phyloP scores from a whole-genome alignment of 2,888 invertebrate species.

The Ectemnius cavifrons region DNA sequence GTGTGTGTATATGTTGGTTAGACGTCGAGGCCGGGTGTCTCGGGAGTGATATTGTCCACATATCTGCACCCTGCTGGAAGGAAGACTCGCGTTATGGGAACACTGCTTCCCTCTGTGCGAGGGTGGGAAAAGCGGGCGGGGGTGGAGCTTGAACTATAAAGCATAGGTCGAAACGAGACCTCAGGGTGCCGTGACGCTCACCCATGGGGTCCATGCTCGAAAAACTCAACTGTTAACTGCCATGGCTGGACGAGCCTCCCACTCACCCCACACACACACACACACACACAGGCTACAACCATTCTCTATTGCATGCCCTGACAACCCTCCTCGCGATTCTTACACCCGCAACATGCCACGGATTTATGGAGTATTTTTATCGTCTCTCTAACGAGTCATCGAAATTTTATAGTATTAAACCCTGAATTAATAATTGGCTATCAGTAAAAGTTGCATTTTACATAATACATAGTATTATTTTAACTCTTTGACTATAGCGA shows the following conservation, averaged over 20 bases:
- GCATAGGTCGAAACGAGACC: slow-evolving; percentile 74
- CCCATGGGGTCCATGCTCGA: slow-evolving; percentile 74
- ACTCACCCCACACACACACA: slow-evolving; percentile 2
- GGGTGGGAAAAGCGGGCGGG: slow-evolving; percentile 15
- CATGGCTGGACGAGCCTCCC: slow-evolving; percentile 54
- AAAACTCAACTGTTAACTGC: slow-evolving; percentile 75
- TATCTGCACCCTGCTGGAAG: not conserved
- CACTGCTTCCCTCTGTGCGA: not conserved
- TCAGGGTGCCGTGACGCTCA: slow-evolving; percentile 72
- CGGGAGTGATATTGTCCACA: not conserved
- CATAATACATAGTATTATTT: too few relatives aligned
- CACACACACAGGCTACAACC: slow-evolving; percentile 28
- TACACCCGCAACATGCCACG: slow-evolving; percentile 3
- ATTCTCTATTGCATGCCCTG: slow-evolving; percentile 1
- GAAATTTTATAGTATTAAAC: not conserved
- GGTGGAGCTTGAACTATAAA: slow-evolving; percentile 63
- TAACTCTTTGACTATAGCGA: too few relatives aligned
- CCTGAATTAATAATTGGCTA: not conserved
- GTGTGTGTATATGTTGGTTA: too few relatives aligned
- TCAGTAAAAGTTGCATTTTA: not conserved
- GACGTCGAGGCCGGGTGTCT: not conserved
- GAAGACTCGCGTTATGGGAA: slow-evolving; percentile 7
- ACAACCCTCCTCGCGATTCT: slow-evolving; percentile 26
- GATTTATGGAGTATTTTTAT: not conserved
- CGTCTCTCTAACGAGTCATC: not conserved